These are phyloP conservation scores for Seira sanloemensis DNA, from an alignment of 2,888 invertebrate species.

Conservation along the genomic window DNA sequence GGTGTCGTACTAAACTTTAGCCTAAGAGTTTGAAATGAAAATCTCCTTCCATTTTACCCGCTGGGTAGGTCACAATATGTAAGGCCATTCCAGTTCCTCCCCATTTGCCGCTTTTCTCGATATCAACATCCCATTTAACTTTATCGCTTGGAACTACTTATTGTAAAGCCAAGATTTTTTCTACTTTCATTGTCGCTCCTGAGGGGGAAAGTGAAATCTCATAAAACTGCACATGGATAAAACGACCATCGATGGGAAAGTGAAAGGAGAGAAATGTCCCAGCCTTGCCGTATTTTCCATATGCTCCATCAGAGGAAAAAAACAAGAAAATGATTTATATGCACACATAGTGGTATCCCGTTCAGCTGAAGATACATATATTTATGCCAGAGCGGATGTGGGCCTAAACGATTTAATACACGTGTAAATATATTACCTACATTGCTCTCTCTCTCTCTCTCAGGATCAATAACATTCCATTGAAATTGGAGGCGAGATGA, in stretches of 20 bases:
- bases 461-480: conserved; percentile 15
- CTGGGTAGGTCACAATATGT: too few relatives aligned
- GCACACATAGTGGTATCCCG: too few relatives aligned
- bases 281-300: not conserved
- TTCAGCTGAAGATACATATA: too few relatives aligned
- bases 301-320: not conserved
- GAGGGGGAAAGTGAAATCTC: not conserved
- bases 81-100: not conserved
- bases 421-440: not conserved
- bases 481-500: not conserved
- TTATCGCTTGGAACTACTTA: not conserved
- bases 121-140: conserved; percentile 8
- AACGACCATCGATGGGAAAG: not conserved
- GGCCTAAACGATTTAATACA: not conserved
- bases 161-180: not conserved
- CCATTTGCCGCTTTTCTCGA: not conserved
- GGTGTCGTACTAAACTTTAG: not conserved
- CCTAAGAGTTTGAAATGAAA: not conserved
- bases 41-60: not conserved
- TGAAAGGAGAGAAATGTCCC: not conserved
- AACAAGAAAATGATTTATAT: not conserved
- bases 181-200: not conserved
- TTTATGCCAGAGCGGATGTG: not conserved
- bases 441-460: not conserved
- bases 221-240: not conserved